Conservation (phyloP, 2,888 invertebrate species). For the Dione vanillae region DNA sequence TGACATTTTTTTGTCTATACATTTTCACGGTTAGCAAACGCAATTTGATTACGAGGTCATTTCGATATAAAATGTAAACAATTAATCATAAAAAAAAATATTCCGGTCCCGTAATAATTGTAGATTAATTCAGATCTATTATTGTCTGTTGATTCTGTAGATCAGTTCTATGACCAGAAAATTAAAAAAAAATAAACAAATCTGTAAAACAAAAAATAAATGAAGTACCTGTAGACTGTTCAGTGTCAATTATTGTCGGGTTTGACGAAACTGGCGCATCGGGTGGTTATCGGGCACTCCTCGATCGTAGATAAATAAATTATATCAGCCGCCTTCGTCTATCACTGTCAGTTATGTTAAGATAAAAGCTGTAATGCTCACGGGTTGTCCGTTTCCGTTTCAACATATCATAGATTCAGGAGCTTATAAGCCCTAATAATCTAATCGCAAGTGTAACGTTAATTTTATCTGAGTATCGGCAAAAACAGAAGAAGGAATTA, state of each 20-base stretch:
- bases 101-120: no score
- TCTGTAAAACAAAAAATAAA: slow-evolving; percentile 19
- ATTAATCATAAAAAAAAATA: no score
- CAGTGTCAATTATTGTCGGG: slow-evolving; percentile 32
- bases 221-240: slow-evolving; percentile 14
- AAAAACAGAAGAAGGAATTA: no score
- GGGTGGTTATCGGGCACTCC: slow-evolving; percentile 52
- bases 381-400: slow-evolving; percentile 56
- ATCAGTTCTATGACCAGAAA: no score
- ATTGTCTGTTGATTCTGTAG: no score
- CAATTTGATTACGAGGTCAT: no score
- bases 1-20: no score
- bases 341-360: slow-evolving; percentile 76
- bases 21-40: no score
- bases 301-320: slow-evolving; percentile 77
- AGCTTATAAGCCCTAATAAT: slow-evolving; percentile 16
- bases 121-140: not conserved
- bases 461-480: not conserved
- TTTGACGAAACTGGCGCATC: slow-evolving; percentile 40
- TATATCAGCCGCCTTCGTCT: slow-evolving; percentile 66
- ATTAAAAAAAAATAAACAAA: no score
- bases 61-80: no score
- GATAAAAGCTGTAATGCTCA: slow-evolving; percentile 70
- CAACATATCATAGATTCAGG: slow-evolving; percentile 28
- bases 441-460: slow-evolving; percentile 12